Percentiles rank a stretch among this genome's conserved stretches.
Conservation (phyloP, 2,113 vertebrate species). For the Aegotheles bennettii region DNA sequence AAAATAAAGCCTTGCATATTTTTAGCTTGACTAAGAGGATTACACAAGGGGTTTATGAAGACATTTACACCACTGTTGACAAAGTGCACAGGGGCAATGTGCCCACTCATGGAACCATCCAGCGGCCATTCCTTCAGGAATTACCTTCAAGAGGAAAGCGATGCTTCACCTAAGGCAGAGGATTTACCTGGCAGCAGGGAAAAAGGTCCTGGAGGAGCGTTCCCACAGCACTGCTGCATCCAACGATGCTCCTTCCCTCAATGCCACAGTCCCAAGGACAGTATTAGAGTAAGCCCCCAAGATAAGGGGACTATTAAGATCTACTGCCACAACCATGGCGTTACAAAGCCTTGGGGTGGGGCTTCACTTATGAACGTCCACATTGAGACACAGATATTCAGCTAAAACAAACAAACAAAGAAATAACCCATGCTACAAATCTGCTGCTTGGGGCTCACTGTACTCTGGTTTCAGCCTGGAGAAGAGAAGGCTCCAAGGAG, state of each 20-base stretch:
- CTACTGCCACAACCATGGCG: background rate
- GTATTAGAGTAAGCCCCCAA: background rate
- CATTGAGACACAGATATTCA: background rate
- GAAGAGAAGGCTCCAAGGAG: no score
- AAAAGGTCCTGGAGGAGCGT: background rate
- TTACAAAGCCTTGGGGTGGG: background rate
- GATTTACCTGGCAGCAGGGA: background rate
- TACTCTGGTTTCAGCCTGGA: background rate
- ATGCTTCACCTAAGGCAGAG: fast-evolving
- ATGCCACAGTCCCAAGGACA: background rate
- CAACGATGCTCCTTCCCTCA: background rate
- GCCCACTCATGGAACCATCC: fast-evolving
- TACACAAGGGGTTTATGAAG: background rate
- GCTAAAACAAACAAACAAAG: background rate
- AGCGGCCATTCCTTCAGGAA: background rate
- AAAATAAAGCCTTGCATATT: background rate
- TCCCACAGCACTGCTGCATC: fast-evolving
- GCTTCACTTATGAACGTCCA: background rate
- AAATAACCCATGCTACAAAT: no score
- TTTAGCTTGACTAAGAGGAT: background rate
- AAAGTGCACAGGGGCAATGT: background rate
- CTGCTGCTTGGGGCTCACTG: background rate
- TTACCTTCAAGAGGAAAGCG: background rate
- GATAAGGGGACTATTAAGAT: background rate
- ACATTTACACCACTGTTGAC: background rate